phyloP scores from a whole-genome alignment of 2,888 invertebrate species.

The Uloborus plumipes region DNA sequence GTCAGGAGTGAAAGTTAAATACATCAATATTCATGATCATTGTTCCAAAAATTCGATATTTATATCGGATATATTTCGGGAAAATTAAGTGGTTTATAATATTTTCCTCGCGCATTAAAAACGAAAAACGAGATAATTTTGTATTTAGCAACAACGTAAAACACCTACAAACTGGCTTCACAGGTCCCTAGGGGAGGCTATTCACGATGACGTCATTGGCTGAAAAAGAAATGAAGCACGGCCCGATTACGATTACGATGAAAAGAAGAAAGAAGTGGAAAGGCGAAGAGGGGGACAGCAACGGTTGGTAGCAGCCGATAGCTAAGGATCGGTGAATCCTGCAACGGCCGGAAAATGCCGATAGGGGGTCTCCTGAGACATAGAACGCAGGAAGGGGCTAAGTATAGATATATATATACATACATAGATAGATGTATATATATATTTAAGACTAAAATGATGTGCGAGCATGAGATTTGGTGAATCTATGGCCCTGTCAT shows the following conservation, averaged over 20 bases:
- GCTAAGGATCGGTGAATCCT: slow-evolving; percentile 55
- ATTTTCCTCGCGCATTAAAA: no score
- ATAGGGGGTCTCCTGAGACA: slow-evolving; percentile 42
- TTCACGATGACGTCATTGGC: slow-evolving; percentile 36
- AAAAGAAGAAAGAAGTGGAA: slow-evolving; percentile 28
- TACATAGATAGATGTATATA: slow-evolving; percentile 20
- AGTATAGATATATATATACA: slow-evolving; percentile 34
- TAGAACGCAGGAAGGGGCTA: slow-evolving; percentile 30
- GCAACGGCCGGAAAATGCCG: slow-evolving; percentile 59
- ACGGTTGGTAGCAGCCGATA: slow-evolving; percentile 60
- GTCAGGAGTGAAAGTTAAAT: no score
- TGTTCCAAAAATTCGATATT: no score
- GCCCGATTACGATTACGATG: slow-evolving; percentile 54
- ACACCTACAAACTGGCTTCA: no score
- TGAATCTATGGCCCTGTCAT: slow-evolving; percentile 57
- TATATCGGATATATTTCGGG: no score
- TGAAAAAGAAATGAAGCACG: slow-evolving; percentile 31
- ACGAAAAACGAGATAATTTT: background rate
- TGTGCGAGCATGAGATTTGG: slow-evolving; percentile 47
- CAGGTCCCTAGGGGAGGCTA: slow-evolving; percentile 6
- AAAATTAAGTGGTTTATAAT: no score
- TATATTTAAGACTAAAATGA: slow-evolving; percentile 45
- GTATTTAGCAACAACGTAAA: no score
- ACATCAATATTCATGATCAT: no score
- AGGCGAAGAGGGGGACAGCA: slow-evolving; percentile 25